Base-by-base conservation (phyloP, 2,888 invertebrate species). In the Cabera pusaria region DNA sequence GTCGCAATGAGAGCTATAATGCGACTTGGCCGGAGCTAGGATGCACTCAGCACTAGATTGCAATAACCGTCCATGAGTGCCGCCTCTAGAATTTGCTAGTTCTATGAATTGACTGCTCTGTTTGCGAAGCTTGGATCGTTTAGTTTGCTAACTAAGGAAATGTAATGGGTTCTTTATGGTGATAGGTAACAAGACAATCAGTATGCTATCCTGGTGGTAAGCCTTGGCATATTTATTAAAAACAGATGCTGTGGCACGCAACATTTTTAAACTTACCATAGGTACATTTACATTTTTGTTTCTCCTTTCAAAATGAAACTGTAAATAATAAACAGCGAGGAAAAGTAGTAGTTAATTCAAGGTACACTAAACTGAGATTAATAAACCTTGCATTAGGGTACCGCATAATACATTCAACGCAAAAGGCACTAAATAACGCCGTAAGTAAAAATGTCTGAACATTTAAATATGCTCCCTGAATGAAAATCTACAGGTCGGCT, bases 1-100 rank as follows among this genome's bases (percentile, higher is more conserved):
- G 62, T 64, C 41, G 64, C 52, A 76, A 75, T 66, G 73, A 70
- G 63, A 38, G 42, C 49, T 58, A 59, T 73, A 71, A 74, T 68
- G 67, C 60, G 63, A 68, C 64, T 76, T 72, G 73, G 72, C 72
- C 34, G 51, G 42, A 59, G 56, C 59, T 52, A 55, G 29, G 48
- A 31, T 55, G 64, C 66, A 68, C 52, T 67, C 50, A 52, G 55
- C 49, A 46, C 55, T 54, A 56, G 59, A 62, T 66, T 64, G 70
- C 56, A 61, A 64, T 68, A 64, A 60, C 53, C 44, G 41, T 60
- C 51, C 57, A 56, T 51, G 50, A 53, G 44, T 42, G 45, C 45
- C 43, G 45, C 37, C 28, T 52, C 53, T 53, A 44, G 57, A 58
- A 59, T 65, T 63, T 65, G 55, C 59, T 46, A 43, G 56, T 35